Evolutionary conservation across 1,140 invertebrate genomes (phyloP).

Genomic region (Drosophila ohnishii): DNA sequence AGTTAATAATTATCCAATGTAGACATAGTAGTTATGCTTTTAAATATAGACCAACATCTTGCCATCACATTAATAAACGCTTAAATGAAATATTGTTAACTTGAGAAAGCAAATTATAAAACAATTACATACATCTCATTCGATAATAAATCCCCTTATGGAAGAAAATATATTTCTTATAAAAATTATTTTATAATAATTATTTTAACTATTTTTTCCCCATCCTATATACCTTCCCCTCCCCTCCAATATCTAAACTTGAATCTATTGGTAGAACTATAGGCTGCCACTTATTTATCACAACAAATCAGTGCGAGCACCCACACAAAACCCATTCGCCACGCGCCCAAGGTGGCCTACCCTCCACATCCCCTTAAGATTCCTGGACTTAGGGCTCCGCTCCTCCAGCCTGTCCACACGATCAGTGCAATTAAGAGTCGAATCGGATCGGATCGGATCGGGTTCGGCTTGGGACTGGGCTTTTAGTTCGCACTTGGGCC

Average conservation of each 20-base stretch:
- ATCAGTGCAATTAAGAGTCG: slow-evolving; percentile 78
- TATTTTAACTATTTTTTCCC: too few species aligned
- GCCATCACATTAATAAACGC: background rate
- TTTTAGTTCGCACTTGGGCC: slow-evolving; percentile 7
- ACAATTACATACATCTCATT: too few species aligned
- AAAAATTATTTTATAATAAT: background rate
- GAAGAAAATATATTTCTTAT: fast-evolving
- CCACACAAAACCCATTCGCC: slow-evolving; percentile 80
- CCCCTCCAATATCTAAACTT: background rate
- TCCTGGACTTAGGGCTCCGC: slow-evolving; percentile 13
- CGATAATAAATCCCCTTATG: background rate
- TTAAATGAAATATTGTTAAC: background rate
- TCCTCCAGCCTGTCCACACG: slow-evolving; percentile 69
- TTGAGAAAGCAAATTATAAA: too few species aligned
- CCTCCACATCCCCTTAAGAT: slow-evolving; percentile 12
- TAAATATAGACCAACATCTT: background rate
- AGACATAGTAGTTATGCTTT: too few species aligned
- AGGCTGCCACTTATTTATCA: slow-evolving; percentile 79
- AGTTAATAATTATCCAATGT: too few species aligned
- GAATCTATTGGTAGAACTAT: slow-evolving; percentile 25
- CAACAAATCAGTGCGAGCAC: slow-evolving; percentile 79
- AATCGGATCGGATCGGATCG: slow-evolving; percentile 54
- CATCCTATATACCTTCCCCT: background rate
- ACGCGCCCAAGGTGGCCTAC: slow-evolving; percentile 72
- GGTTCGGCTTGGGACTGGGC: slow-evolving; percentile 16